Evolutionary conservation across 1,140 invertebrate species (phyloP).

Genomic region (Meloidogyne exigua): DNA sequence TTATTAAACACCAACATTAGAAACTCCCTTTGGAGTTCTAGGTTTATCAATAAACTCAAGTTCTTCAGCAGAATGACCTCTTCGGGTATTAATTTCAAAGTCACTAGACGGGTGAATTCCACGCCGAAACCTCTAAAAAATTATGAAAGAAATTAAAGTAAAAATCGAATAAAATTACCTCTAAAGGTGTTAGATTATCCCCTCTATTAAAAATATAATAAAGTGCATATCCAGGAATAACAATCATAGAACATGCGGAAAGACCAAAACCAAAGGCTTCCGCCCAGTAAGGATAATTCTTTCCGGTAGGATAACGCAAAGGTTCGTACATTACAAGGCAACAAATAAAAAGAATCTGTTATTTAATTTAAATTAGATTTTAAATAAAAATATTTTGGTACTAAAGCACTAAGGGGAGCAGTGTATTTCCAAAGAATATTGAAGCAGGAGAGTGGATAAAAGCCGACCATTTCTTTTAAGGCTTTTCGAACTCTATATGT

Average conservation of each 20-base stretch:
- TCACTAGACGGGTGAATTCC: background rate
- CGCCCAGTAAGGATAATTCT: constrained; percentile 84
- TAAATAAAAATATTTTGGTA: constrained; percentile 59
- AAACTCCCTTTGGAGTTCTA: background rate
- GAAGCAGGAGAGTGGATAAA: constrained; percentile 89
- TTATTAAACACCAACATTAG: constrained; percentile 4
- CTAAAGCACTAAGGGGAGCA: constrained; percentile 80
- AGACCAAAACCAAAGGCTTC: constrained; percentile 88
- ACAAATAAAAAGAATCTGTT: constrained; percentile 47
- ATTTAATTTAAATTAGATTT: no score
- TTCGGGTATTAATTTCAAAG: background rate
- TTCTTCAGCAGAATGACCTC: background rate
- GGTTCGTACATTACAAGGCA: constrained; percentile 89
- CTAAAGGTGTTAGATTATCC: background rate
- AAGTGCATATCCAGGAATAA: constrained; percentile 78
- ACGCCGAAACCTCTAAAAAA: background rate
- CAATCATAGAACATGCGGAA: constrained; percentile 91
- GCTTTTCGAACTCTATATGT: constrained; percentile 91
- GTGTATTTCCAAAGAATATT: constrained; percentile 81
- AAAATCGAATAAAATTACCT: background rate
- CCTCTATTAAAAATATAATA: constrained; percentile 64
- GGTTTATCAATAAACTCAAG: background rate
- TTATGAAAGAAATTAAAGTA: background rate
- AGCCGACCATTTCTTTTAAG: constrained; percentile 95
- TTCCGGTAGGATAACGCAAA: constrained; percentile 71